Conservation (phyloP, 2,113 vertebrate genomes). For the Pseudorectes ferrugineus region DNA sequence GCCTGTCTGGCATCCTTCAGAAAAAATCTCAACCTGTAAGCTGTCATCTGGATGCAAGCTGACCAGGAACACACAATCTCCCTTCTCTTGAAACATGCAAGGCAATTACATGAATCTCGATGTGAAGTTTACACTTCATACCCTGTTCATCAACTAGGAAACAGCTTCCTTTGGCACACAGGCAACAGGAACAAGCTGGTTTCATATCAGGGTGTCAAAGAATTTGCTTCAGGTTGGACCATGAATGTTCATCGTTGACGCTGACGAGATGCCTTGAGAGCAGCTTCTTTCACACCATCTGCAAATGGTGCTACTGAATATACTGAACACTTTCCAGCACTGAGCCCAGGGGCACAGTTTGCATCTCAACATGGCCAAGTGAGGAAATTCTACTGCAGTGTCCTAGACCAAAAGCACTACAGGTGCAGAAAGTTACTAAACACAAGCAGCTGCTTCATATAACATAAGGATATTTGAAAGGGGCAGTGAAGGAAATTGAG, state of each 20-base stretch:
- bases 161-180: not conserved
- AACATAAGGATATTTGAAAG: not conserved
- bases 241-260: not conserved
- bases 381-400: not conserved
- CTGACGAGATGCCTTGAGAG: not conserved
- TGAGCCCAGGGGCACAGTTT: not conserved
- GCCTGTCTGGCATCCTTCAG: not conserved
- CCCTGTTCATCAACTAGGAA: not conserved
- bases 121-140: conserved; percentile 1
- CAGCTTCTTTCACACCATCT: conserved; percentile 2
- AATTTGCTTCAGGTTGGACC: not conserved
- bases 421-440: conserved; percentile 4
- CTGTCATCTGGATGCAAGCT: not conserved
- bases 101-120: not conserved
- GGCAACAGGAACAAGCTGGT: not conserved
- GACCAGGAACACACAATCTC: not conserved
- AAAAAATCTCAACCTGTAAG: not conserved
- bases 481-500: not conserved
- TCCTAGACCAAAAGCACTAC: not conserved
- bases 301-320: not conserved
- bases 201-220: not conserved
- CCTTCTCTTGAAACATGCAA: not conserved
- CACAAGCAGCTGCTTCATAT: not conserved
- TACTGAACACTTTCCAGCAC: not conserved
- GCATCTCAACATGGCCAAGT: not conserved